Evolutionary conservation across 2,888 invertebrate genomes (phyloP).

Genomic region (Euplagia quadripunctaria): DNA sequence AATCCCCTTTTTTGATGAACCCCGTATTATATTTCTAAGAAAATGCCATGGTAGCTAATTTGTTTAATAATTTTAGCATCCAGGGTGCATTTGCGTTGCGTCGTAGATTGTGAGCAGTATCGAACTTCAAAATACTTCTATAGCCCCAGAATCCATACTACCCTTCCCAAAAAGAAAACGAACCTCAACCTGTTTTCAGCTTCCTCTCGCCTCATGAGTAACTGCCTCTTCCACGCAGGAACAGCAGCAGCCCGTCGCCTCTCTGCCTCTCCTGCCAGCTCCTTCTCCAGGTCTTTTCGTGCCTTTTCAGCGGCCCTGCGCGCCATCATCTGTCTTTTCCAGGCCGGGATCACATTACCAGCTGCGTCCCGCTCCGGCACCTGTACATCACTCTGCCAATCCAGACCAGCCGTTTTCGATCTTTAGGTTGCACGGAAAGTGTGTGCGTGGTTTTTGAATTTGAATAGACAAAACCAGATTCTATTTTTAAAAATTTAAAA

Average conservation of each 20-base stretch:
- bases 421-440: slow-evolving; percentile 49
- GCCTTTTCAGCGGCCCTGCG: slow-evolving; percentile 98
- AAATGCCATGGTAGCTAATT: not conserved
- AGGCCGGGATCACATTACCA: slow-evolving; percentile 96
- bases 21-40: not conserved
- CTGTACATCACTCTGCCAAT: slow-evolving; percentile 87
- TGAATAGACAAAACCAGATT: slow-evolving; percentile 20
- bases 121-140: not conserved
- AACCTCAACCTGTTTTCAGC: slow-evolving; percentile 92
- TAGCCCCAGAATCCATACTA: slow-evolving; percentile 8
- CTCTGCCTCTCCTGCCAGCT: slow-evolving; percentile 94
- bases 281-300: slow-evolving; percentile 95
- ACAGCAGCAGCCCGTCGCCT: slow-evolving; percentile 94
- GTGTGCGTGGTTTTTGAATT: slow-evolving; percentile 29
- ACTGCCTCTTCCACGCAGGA: slow-evolving; percentile 97
- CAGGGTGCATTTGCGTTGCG: too few species aligned
- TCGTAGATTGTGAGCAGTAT: not conserved
- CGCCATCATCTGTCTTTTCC: slow-evolving; percentile 98
- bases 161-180: slow-evolving; percentile 54
- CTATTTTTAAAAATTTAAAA: not conserved
- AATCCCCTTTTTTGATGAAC: too few species aligned
- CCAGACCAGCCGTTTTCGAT: slow-evolving; percentile 69
- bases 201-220: slow-evolving; percentile 93
- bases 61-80: not conserved
- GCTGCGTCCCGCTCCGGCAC: slow-evolving; percentile 96